A percentile compares a stretch with the other conserved stretches of the same genome.
phyloP scores from a whole-genome alignment of 2,797 vertebrate genomes.

The Fundulus diaphanus region DNA sequence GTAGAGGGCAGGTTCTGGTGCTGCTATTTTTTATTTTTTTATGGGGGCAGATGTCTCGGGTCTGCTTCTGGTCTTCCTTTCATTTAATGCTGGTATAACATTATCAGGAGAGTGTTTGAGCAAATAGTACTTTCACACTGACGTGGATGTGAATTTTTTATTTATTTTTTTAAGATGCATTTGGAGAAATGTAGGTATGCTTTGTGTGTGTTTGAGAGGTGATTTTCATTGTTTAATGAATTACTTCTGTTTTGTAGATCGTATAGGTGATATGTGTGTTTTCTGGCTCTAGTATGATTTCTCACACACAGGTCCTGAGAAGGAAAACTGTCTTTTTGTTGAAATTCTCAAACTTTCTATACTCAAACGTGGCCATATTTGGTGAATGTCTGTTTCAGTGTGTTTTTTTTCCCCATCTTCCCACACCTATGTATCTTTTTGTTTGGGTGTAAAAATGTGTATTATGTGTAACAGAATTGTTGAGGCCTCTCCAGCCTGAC shows the following conservation, averaged over 20 bases:
- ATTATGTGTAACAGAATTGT: constrained; percentile 34
- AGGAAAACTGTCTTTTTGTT: constrained; percentile 29
- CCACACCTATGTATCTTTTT: constrained; percentile 14
- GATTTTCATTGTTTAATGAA: constrained; percentile 3
- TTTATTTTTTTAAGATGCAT: constrained; percentile 3
- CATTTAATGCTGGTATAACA: background rate
- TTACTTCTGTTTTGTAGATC: background rate
- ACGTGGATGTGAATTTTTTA: background rate
- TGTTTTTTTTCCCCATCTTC: background rate
- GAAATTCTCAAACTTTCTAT: background rate
- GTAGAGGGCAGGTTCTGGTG: constrained; percentile 2
- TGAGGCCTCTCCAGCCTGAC: constrained; percentile 71
- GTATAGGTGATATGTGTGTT: constrained; percentile 9
- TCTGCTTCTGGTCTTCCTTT: constrained; percentile 38
- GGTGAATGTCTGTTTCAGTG: constrained; percentile 13
- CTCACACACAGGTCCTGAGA: constrained; percentile 43
- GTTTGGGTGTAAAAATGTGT: constrained; percentile 10
- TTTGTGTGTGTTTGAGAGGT: constrained; percentile 3
- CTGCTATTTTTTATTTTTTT: background rate
- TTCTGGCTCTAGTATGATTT: constrained; percentile 16
- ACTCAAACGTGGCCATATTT: background rate
- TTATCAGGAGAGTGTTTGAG: constrained; percentile 1
- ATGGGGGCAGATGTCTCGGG: constrained; percentile 11
- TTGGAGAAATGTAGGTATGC: background rate
- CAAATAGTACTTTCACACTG: constrained; percentile 19